Base-by-base conservation (phyloP, 2,888 invertebrate genomes). In the Xestoiulus laeticollis region DNA sequence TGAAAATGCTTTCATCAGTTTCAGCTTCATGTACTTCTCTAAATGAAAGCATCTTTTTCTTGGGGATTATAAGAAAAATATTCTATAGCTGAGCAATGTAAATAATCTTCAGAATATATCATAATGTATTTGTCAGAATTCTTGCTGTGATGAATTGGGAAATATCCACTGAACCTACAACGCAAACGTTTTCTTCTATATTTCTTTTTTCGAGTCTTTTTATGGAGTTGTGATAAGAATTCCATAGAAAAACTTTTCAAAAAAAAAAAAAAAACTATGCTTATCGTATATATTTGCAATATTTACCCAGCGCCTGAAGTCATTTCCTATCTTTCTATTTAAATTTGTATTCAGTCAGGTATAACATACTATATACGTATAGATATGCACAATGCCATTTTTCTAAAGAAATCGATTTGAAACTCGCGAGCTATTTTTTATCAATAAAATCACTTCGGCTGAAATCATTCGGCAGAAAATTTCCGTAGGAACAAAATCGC, bases 361-460 rank as follows among this genome's bases (percentile, higher is more conserved):
- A 59, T 59, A 59, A 59, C 59, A 59, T 59, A 8, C 59, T 59
- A 22, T 8, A 22, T 22, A n/a, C 22, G 22, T n/a, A 22, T 59
- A n/a, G 22, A 59, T 59, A 59, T 59, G 59, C 59, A 59, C 59
- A 59, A 59, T 59, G 59, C n/a, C 59, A 59, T 22, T 59, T 59
- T 59, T 59, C 59, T 59, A 59, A n/a, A 59, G 59, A 59, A 59
- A 59, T 59, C 59, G 59, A 59, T 59, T 59, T 59, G 59, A 59
- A 59, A 59, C 59, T 59, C n/a, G 59, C 59, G 22, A 59, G 59
- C 59, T 59, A 22, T n/a, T 59, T 59, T 59, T 59, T 59, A 59
- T 59, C 59, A 59, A 59, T 59, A 59, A 59, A 59, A n/a, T 59
- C 59, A 59, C 59, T 59, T 59, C 22, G n/a, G 59, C 59, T n/a